A percentile compares a stretch with the other conserved stretches of the same genome.
Conservation (phyloP, 2,113 vertebrate genomes). For the Aepyceros melampus region DNA sequence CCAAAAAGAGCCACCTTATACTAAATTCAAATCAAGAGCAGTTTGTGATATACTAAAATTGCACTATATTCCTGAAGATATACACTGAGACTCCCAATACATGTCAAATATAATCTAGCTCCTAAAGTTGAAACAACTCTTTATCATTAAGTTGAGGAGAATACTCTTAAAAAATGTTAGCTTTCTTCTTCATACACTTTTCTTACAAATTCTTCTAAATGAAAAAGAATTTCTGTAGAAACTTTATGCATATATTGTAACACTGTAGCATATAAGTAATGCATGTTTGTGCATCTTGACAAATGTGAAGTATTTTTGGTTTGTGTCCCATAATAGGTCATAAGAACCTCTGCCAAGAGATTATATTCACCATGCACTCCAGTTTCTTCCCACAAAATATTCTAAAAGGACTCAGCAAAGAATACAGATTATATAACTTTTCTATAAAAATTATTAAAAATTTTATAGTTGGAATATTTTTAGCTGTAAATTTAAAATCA, state of each 20-base stretch:
- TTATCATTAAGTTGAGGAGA: neutral
- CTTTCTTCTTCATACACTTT: neutral
- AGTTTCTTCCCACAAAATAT: conserved; percentile 5
- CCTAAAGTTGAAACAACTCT: neutral
- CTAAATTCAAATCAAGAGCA: neutral
- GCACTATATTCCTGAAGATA: conserved; percentile 5
- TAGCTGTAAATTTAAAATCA: neutral
- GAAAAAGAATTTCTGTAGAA: neutral
- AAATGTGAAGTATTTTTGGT: neutral
- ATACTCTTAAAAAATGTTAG: neutral
- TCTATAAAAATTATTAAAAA: neutral
- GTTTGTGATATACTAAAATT: conserved; percentile 1
- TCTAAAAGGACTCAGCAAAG: neutral
- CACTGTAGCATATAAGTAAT: neutral
- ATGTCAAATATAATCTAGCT: neutral
- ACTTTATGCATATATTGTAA: neutral
- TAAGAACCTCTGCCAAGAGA: neutral
- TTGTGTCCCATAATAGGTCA: neutral
- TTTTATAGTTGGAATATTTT: neutral
- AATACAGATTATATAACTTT: neutral
- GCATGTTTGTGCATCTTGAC: neutral
- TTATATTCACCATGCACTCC: neutral
- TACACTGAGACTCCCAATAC: neutral
- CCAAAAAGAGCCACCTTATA: neutral
- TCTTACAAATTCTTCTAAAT: conserved; percentile 9